A percentile compares a stretch with the other conserved stretches of the same genome.
These are phyloP conservation scores for Eurosta solidaginis DNA, from an alignment of 1,140 invertebrate species.

Conservation along the genomic window DNA sequence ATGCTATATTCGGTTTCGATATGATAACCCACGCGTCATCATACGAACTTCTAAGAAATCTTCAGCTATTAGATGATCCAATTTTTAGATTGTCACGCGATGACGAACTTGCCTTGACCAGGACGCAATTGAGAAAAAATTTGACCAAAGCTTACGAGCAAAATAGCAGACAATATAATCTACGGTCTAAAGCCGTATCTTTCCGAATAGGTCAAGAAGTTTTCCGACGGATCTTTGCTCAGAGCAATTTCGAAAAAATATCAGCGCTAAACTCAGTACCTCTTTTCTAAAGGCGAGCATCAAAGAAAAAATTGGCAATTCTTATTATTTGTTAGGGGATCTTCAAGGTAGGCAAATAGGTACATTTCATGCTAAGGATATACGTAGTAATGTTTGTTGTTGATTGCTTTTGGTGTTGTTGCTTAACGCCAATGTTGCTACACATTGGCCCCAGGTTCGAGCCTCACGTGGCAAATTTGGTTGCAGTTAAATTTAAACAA, in stretches of 20 bases:
- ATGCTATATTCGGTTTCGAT: too few relatives aligned
- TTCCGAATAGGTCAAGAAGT: conserved; percentile 24
- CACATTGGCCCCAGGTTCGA: too few relatives aligned
- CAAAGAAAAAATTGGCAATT: too few relatives aligned
- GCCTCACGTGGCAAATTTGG: too few relatives aligned
- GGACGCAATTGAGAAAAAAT: too few relatives aligned
- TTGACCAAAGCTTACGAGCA: neutral
- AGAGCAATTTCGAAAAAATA: neutral
- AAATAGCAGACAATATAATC: conserved; percentile 11
- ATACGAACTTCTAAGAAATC: neutral
- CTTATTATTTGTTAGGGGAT: conserved; percentile 25
- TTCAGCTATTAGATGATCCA: neutral
- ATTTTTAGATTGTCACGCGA: neutral
- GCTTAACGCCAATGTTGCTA: too few relatives aligned
- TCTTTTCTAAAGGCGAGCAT: conserved; percentile 21
- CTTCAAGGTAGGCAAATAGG: neutral
- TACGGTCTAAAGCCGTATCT: neutral
- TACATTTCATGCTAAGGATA: conserved; percentile 30
- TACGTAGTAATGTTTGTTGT: too few relatives aligned
- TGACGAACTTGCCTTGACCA: too few relatives aligned
- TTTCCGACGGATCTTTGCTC: too few relatives aligned
- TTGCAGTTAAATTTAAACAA: too few relatives aligned
- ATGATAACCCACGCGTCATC: too few relatives aligned
- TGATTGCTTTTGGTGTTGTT: too few relatives aligned
- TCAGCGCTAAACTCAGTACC: conserved; percentile 22